phyloP scores from a whole-genome alignment of 2,113 vertebrate species.

The Todiramphus saurophagus region DNA sequence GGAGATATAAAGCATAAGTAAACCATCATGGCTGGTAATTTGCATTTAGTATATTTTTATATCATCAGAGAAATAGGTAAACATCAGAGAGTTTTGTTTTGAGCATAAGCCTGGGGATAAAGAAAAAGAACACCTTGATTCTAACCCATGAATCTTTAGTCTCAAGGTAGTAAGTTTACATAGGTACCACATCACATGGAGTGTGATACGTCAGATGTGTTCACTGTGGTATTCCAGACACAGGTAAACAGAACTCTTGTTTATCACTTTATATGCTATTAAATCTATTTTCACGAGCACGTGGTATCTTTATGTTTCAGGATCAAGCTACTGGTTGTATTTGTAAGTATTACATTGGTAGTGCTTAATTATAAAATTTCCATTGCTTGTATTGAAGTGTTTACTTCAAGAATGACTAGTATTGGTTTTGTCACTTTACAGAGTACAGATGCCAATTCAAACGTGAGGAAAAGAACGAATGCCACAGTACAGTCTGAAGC shows the following conservation, averaged over 20 bases:
- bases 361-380: neutral
- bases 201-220: neutral
- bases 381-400: neutral
- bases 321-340: neutral
- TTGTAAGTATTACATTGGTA: neutral
- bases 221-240: neutral
- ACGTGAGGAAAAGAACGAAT: conserved; percentile 90
- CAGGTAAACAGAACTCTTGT: neutral
- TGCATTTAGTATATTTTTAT: neutral
- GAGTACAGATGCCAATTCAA: conserved; percentile 87
- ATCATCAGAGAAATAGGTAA: neutral
- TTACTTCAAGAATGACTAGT: neutral
- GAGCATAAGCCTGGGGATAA: neutral
- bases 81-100: neutral
- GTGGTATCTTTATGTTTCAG: neutral
- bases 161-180: neutral
- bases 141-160: neutral
- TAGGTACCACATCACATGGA: neutral
- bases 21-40: neutral
- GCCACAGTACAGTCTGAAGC: conserved; percentile 77
- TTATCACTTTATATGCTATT: neutral
- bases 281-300: neutral
- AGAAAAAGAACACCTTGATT: neutral
- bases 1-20: neutral
- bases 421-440: conserved; percentile 65